A percentile compares a stretch with the other conserved stretches of the same genome.
These are phyloP conservation scores for Eulemur mongoz DNA, from an alignment of 2,797 vertebrate species.

Conservation along the genomic window DNA sequence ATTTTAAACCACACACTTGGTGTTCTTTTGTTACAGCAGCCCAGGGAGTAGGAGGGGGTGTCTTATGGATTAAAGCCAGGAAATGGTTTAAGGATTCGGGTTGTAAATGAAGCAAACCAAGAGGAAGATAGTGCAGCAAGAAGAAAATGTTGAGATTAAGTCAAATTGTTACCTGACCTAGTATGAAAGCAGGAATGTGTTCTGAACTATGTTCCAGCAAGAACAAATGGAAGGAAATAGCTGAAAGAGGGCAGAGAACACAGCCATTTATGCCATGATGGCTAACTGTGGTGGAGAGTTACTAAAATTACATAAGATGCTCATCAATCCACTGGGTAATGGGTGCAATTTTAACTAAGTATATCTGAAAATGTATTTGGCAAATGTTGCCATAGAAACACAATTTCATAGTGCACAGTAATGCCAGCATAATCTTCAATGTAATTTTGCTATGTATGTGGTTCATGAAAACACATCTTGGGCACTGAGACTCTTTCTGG, in stretches of 20 bases:
- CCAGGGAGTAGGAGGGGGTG: not conserved
- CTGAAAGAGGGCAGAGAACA: not conserved
- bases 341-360: not conserved
- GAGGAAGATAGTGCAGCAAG: not conserved
- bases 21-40: not conserved
- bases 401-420: not conserved
- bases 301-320: not conserved
- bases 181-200: not conserved
- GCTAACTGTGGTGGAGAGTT: not conserved
- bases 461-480: not conserved
- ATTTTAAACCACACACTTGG: not conserved
- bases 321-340: not conserved
- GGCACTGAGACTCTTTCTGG: not conserved
- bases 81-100: not conserved
- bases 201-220: not conserved
- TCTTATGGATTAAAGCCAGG: not conserved
- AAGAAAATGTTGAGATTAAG: not conserved
- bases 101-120: not conserved
- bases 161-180: not conserved
- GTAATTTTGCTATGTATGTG: not conserved
- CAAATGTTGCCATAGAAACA: not conserved
- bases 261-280: rapidly evolving
- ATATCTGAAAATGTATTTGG: not conserved
- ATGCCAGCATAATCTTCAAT: not conserved
- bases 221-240: not conserved